Conservation (phyloP, 2,797 vertebrate species). For the Hylomyscus alleni region DNA sequence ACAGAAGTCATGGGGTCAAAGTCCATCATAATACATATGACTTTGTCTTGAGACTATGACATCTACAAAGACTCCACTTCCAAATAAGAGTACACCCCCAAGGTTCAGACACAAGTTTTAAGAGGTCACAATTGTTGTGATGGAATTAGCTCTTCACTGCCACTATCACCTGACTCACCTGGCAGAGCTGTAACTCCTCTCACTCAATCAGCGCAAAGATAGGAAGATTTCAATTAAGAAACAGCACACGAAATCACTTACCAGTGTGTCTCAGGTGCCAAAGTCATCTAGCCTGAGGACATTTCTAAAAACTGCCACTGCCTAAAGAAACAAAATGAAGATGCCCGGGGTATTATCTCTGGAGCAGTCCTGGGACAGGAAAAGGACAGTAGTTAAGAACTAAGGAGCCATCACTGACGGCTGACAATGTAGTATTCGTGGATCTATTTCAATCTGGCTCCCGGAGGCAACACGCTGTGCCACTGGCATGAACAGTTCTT, state of each 20-base stretch:
- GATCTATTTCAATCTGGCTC: not conserved
- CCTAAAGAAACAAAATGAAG: not conserved
- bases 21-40: not conserved
- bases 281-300: not conserved
- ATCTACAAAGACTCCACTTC: not conserved
- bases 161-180: not conserved
- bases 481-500: not conserved
- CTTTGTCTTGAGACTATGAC: conserved; percentile 1
- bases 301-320: conserved; percentile 12
- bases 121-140: not conserved
- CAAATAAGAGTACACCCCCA: not conserved
- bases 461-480: not conserved
- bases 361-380: not conserved
- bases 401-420: not conserved
- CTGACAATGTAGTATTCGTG: not conserved
- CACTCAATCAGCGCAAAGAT: not conserved
- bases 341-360: too few relatives aligned
- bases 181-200: not conserved
- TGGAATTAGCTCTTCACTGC: not conserved
- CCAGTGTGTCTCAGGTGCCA: not conserved
- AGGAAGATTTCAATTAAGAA: not conserved
- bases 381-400: not conserved
- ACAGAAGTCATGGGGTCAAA: not conserved
- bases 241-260: not conserved
- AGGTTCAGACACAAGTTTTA: not conserved